Base-by-base conservation (phyloP, 2,888 invertebrate genomes). In the Taenaris catops region DNA sequence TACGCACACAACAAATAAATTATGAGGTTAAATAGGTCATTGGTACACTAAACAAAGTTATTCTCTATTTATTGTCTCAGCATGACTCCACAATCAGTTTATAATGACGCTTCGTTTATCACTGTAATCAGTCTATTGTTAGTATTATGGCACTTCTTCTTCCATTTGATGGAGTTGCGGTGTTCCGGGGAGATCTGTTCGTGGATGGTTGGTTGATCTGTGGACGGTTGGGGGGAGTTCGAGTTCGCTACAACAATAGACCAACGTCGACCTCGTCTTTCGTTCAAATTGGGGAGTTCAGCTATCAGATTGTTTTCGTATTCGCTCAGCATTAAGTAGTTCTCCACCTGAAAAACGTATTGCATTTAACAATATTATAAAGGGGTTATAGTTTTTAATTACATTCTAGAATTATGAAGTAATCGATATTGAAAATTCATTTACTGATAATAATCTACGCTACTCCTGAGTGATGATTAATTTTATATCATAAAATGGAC, bases 301-400 rank as follows among this genome's bases (percentile, higher is more conserved):
- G 93, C 93, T 58, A 93, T 93, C 39, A 94, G 78, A 69, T 94
- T 94, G 79, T 94, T 94, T 68, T 95, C 94, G 70, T 94, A 94
- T 71, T 95, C 95, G 57, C 94, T 94, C 46, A 94, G 88, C 94
- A 95, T 94, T 55, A 95, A 81, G 68, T 94, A 94, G 79, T 94
- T 94, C 71, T 95, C 94, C 47, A 94, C 92, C 88, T 90, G 76
- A n/a, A 64, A 66, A 54, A 6, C 7, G 8, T 6, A 9, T 10
- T 14, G 14, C n/a, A n/a, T n/a, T n/a, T n/a, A n/a, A n/a, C n/a
- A n/a, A n/a, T n/a, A n/a, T n/a, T n/a, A n/a, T n/a, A n/a, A n/a
- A n/a, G n/a, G n/a, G n/a, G n/a, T n/a, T n/a, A n/a, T n/a, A n/a
- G n/a, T n/a, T n/a, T n/a, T n/a, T n/a, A n/a, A n/a, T n/a, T n/a